A percentile compares a stretch with the other conserved stretches of the same genome.
Conservation (phyloP, 2,113 vertebrate genomes). For the Phaetusa simplex region DNA sequence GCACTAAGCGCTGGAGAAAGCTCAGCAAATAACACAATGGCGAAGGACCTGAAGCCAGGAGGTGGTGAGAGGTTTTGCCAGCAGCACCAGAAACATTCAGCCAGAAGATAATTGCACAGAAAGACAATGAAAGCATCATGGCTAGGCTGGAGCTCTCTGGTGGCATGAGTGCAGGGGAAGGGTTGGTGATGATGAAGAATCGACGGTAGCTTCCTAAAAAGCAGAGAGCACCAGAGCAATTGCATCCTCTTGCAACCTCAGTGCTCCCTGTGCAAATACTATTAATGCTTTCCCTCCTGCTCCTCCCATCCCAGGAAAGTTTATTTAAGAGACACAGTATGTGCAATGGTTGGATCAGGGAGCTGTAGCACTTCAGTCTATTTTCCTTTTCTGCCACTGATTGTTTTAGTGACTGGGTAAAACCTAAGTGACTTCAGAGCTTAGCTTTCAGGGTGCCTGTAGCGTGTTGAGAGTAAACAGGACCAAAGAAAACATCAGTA, state of each 20-base stretch:
- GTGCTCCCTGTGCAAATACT: too few relatives aligned
- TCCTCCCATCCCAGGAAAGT: not conserved
- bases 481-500: not conserved
- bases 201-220: not conserved
- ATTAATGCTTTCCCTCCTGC: not conserved
- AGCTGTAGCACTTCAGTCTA: not conserved
- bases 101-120: not conserved
- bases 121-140: not conserved
- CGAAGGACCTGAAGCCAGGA: not conserved
- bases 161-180: not conserved
- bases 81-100: not conserved
- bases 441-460: not conserved
- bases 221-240: not conserved
- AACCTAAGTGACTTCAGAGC: not conserved
- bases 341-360: not conserved
- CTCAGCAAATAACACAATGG: not conserved
- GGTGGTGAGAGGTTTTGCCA: not conserved
- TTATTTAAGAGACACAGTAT: not conserved
- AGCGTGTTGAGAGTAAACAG: fast-evolving
- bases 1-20: not conserved
- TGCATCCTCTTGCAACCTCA: not conserved
- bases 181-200: not conserved
- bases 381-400: not conserved
- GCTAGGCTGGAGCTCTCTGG: not conserved
- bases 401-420: not conserved